Evolutionary conservation across 2,113 vertebrate species (phyloP), one percentile per base, ranked within the genome.

Genomic region (Nematolebias whitei): DNA sequence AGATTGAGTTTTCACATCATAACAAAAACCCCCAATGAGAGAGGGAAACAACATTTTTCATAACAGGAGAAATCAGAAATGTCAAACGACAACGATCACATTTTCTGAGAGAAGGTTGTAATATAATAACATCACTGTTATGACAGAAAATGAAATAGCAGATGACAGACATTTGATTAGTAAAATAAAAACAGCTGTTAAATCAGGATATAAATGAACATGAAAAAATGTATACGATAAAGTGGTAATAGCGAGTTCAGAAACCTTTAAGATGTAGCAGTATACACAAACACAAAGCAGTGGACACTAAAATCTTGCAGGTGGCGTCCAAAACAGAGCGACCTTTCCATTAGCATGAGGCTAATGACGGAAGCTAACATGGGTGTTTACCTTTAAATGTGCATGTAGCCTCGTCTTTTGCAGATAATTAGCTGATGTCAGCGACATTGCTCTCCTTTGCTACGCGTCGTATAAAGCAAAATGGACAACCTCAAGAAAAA

Each of bases 301-400:
- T 0, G 16, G 10, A 44, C 12, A 7, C 43, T 54, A 19, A 23
- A 63, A 43, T 26, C 50, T 49, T 57, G 32, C 3, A 59, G 55
- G n/a, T 40, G 48, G 19, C 40, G 14, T 55, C 38, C 55, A 48
- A 73, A 70, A 73, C 79, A 61, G 24, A 74, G 26, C 61, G 75
- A 29, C 52, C 62, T 59, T 52, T 38, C n/a, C 24, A 32, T 67
- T 89, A 88, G 79, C 76, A 53, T 26, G 5, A 16, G 22, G 80
- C 81, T 88, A 89, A 55, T 56, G 10, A 2, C 20, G 40, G 40
- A 23, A 71, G 71, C 76, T 69, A 55, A 48, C 56, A 12, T 40
- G 71, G 70, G 65, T 81, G 68, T 87, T 90, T 92, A 92, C 91
- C 91, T 90, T 70, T 43, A 70, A 54, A 55, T 57, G 49, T 63